Evolutionary conservation across 2,888 invertebrate genomes (phyloP), one percentile per base, ranked within the genome.

Genomic region (Dryobota labecula): DNA sequence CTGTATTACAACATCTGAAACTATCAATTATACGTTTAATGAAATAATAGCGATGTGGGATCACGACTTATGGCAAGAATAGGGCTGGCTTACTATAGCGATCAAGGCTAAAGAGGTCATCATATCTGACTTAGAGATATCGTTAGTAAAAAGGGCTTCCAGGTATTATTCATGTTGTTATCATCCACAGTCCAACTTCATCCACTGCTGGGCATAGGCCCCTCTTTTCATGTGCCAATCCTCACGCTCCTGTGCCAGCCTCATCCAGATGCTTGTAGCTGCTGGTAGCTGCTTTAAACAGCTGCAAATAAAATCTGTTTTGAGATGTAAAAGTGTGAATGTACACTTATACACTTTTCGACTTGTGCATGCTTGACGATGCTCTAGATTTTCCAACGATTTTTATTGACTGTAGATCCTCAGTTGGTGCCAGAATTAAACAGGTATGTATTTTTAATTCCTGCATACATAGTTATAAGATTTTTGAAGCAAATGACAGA

Each of bases 11-110:
- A 90, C 90, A 92, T 85, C 89, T 89, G 88, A 90, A 90, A 90
- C 94, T 92, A 94, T 94, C 92, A 94, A 94, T 94, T 94, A 95
- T 94, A 87, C 86, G 82, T 91, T 89, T 92, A 94, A 93, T 93
- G 93, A 93, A 94, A 94, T 94, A 93, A 94, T 94, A 90, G 90
- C 89, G 81, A 85, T 79, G 82, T 86, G 86, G 84, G 84, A 91
- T 93, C 94, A 94, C 94, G 94, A 94, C 87, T 88, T 72, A 38
- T 56, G 51, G 51, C 13, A 67, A 66, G 65, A 69, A 63, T 77
- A 85, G 82, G 60, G 70, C 56, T 77, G 76, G 33, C 53, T 62
- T 43, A 27, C 24, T 30, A 53, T 33, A 36, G 43, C 24, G 51
- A 80, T 60, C 53, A 76, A 70, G 63, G 66, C 9, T 64, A 36